Base-by-base conservation (phyloP, 2,797 vertebrate species). In the Enteromius fasciolatus region DNA sequence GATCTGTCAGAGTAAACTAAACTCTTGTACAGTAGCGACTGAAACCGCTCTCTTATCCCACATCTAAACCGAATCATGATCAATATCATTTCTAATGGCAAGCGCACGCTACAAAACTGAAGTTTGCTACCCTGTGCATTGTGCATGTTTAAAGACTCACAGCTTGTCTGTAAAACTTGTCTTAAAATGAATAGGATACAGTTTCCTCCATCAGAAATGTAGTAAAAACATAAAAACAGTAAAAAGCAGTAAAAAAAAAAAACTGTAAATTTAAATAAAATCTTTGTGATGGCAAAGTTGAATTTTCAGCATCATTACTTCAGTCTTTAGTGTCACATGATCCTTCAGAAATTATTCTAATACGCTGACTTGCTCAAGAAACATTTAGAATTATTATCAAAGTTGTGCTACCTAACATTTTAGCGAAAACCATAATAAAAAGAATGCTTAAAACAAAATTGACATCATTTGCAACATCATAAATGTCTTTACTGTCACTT, bases 1-100 rank as follows among this genome's bases (percentile, higher is more conserved):
- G 79, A 83, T 78, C 80, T 68, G 75, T 14, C 70, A 86, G 54
- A 77, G 78, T 23, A 57, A 76, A 57, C 31, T 70, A 68, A 76
- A 68, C 72, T 67, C 36, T 44, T 78, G 59, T 39, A 81, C 80
- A 67, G 70, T 48, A 46, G 39, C 4, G 2, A 33, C 61, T 36
- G 14, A 67, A 78, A 81, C 28, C 12, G 36, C 46, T 28, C 33
- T 57, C 61, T 52, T 75, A 68, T 74, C 46, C 70, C 10, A 74
- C 28, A 73, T 73, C 57, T 74, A 67, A 75, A 75, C 72, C 31
- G 17, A 75, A 28, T 46, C 73, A 5, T 5, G n/a, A 74, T 74
- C 18, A 64, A 39, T 74, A 64, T 69, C 31, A 67, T 72, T 25
- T 76, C 52, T 41, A 41, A 41, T 59, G 33, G 4, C 52, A 41